Conservation (phyloP, 2,113 vertebrate species). For the Callospermophilus lateralis region DNA sequence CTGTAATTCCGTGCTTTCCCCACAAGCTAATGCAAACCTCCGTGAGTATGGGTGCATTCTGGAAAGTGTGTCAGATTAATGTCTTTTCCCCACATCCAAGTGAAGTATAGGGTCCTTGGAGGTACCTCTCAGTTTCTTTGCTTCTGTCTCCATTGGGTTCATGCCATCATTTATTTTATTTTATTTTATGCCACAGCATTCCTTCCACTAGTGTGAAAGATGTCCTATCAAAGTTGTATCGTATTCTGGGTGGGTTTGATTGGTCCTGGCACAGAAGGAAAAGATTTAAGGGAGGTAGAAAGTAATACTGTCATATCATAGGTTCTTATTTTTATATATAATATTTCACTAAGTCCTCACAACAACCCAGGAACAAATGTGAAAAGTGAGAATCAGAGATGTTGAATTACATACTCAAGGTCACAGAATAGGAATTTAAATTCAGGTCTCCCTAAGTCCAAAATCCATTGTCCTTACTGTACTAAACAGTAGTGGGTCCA, state of each 20-base stretch:
- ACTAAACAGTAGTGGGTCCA: not conserved
- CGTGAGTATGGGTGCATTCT: not conserved
- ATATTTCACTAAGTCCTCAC: not conserved
- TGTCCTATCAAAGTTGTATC: not conserved
- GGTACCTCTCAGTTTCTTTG: not conserved
- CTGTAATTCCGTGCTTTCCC: not conserved
- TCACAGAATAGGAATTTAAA: constrained; percentile 53
- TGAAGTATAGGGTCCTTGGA: not conserved
- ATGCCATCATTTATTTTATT: not conserved
- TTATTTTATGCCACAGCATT: not conserved
- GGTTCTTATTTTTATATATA: not conserved
- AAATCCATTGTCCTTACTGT: not conserved
- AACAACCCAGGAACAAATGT: not conserved
- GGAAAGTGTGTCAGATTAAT: constrained; percentile 61
- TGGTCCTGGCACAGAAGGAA: not conserved
- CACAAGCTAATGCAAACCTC: not conserved
- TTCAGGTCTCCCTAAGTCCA: not conserved
- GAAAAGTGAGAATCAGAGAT: not conserved
- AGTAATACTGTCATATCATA: not conserved
- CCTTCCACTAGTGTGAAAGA: not conserved
- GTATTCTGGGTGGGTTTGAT: not conserved
- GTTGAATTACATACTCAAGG: constrained; percentile 56
- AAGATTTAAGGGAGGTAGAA: not conserved
- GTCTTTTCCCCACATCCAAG: not conserved
- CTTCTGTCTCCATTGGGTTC: not conserved